A percentile compares a stretch with the other conserved stretches of the same genome.
Evolutionary conservation across 2,888 invertebrate genomes (phyloP).

Genomic region (Caenorhabditis becei): DNA sequence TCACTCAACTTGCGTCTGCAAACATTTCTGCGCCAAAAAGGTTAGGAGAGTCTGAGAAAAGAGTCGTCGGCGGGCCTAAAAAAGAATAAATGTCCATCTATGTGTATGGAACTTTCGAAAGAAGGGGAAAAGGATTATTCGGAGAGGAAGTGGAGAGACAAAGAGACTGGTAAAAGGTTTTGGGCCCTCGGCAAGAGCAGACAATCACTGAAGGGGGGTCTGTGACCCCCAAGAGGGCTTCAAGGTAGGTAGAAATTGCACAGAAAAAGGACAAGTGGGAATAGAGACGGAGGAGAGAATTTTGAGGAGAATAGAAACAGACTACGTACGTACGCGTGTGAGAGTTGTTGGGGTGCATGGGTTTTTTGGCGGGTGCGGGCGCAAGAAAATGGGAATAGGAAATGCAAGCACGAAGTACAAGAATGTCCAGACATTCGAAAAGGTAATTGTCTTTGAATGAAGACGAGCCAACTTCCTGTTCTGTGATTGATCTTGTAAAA

Average conservation of each 20-base stretch:
- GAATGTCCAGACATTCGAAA: constrained; percentile 2
- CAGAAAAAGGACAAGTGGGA: constrained; percentile 32
- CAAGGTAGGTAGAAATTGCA: constrained; percentile 11
- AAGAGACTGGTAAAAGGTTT: constrained; percentile 56
- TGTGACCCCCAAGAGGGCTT: constrained; percentile 15
- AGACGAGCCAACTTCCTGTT: too few relatives aligned
- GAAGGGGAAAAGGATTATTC: constrained; percentile 20
- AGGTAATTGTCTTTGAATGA: too few relatives aligned
- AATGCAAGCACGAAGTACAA: constrained; percentile 21
- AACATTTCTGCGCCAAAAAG: constrained; percentile 44
- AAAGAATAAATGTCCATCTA: constrained; percentile 58
- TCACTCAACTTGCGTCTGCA: constrained; percentile 59
- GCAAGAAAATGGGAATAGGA: constrained; percentile 26
- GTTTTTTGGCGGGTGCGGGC: constrained; percentile 11
- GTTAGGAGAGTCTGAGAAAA: constrained; percentile 35
- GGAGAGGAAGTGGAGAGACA: constrained; percentile 37
- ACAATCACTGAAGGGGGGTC: constrained; percentile 44
- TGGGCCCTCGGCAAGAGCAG: constrained; percentile 18
- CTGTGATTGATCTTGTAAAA: too few relatives aligned
- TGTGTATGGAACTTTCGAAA: constrained; percentile 57
- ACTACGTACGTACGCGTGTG: constrained; percentile 33
- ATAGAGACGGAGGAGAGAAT: constrained; percentile 16
- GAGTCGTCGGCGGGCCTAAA: too few relatives aligned
- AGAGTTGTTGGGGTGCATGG: constrained; percentile 15
- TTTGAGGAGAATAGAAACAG: constrained; percentile 37